phyloP scores from a whole-genome alignment of 2,113 vertebrate genomes.

The Apeltes quadracus region DNA sequence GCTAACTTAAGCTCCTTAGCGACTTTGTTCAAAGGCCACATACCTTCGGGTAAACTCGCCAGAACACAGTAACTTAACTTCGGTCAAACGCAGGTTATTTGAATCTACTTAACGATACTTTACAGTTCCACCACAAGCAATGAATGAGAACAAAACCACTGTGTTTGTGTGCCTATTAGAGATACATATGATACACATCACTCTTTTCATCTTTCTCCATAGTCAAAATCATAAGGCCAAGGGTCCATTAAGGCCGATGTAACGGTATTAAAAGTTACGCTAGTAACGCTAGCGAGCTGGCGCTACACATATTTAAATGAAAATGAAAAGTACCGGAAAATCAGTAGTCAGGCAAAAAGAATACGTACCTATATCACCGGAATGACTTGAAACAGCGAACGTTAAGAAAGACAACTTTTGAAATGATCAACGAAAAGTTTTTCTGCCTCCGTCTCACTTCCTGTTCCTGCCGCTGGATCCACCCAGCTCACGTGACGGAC shows the following conservation, averaged over 20 bases:
- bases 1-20: constrained; percentile 11
- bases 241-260: not conserved
- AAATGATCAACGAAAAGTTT: not conserved
- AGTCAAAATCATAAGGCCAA: not conserved
- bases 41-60: not conserved
- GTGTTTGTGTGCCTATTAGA: too few species aligned
- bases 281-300: not conserved
- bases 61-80: not conserved
- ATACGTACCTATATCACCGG: not conserved
- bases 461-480: not conserved
- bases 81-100: not conserved
- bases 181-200: not conserved
- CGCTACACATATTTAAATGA: not conserved
- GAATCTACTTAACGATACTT: not conserved
- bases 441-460: constrained; percentile 14
- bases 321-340: fast-evolving
- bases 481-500: fast-evolving
- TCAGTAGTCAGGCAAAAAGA: not conserved
- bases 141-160: not conserved
- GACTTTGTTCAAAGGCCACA: constrained; percentile 12
- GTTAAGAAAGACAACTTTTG: not conserved
- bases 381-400: not conserved
- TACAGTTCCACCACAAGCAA: not conserved
- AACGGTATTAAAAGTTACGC: constrained; percentile 12
- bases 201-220: not conserved